These are phyloP conservation scores for Hephaestus fuliginosus DNA, from an alignment of 2,797 vertebrate species.

Conservation along the genomic window DNA sequence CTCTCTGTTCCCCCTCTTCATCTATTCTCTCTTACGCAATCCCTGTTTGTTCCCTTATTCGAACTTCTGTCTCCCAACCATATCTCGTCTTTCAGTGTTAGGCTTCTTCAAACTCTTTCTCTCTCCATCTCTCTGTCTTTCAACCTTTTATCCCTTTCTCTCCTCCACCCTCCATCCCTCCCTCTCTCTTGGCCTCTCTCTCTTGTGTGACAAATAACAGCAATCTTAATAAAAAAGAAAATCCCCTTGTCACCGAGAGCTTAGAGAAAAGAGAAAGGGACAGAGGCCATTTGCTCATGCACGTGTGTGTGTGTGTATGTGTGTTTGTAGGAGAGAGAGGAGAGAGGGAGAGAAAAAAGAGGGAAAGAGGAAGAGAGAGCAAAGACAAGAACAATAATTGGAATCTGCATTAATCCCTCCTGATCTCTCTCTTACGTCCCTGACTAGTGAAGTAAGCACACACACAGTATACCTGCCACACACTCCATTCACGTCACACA, in stretches of 20 bases:
- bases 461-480: slow-evolving; percentile 25
- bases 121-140: neutral
- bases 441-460: slow-evolving; percentile 24
- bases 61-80: neutral
- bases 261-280: slow-evolving; percentile 49
- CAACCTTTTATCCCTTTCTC: neutral
- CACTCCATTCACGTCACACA: slow-evolving; percentile 4
- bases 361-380: slow-evolving; percentile 7
- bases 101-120: neutral
- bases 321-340: slow-evolving; percentile 27
- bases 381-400: slow-evolving; percentile 60
- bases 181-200: slow-evolving; percentile 6
- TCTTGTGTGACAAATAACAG: slow-evolving; percentile 58
- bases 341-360: slow-evolving; percentile 14
- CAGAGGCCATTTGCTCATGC: slow-evolving; percentile 28
- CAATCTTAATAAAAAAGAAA: slow-evolving; percentile 68
- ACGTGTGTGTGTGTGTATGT: slow-evolving; percentile 1
- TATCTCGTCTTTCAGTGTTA: neutral
- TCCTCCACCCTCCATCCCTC: neutral
- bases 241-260: slow-evolving; percentile 61
- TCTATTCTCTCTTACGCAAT: neutral
- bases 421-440: slow-evolving; percentile 46
- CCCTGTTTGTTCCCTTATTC: neutral
- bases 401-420: slow-evolving; percentile 64
- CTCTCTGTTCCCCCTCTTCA: neutral